Evolutionary conservation across 2,797 vertebrate species (phyloP).

Genomic region (Coregonus sp.): DNA sequence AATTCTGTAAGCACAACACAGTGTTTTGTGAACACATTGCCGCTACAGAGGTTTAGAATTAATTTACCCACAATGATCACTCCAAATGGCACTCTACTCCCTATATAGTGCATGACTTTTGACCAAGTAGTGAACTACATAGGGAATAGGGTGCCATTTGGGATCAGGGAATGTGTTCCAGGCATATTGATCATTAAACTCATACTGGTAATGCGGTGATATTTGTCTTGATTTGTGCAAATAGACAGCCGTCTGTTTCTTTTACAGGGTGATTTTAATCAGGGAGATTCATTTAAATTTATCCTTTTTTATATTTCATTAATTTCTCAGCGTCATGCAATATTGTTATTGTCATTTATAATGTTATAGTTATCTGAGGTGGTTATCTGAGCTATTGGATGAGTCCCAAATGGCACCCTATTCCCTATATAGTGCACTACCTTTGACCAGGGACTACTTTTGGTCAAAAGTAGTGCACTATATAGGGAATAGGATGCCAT

Average conservation of each 20-base stretch:
- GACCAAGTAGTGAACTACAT: not conserved
- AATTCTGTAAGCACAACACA: not conserved
- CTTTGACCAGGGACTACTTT: not conserved
- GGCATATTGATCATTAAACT: not conserved
- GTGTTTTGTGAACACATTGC: not conserved
- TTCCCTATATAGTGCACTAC: too few relatives aligned
- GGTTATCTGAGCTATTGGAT: too few relatives aligned
- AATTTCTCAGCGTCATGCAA: not conserved
- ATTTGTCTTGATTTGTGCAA: conserved; percentile 3
- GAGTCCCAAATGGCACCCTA: too few relatives aligned
- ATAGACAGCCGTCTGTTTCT: not conserved
- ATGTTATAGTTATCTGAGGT: not conserved
- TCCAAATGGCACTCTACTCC: not conserved
- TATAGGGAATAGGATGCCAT: too few relatives aligned
- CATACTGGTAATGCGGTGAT: not conserved
- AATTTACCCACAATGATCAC: not conserved
- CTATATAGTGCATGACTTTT: not conserved
- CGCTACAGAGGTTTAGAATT: not conserved
- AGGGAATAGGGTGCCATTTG: not conserved
- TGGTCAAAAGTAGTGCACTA: not conserved
- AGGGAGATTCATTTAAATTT: not conserved
- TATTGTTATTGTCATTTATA: not conserved
- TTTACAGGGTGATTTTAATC: not conserved
- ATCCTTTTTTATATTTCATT: not conserved
- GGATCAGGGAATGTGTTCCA: not conserved